phyloP scores from a whole-genome alignment of 2,797 vertebrate species.

The Pyrocephalus nanus region DNA sequence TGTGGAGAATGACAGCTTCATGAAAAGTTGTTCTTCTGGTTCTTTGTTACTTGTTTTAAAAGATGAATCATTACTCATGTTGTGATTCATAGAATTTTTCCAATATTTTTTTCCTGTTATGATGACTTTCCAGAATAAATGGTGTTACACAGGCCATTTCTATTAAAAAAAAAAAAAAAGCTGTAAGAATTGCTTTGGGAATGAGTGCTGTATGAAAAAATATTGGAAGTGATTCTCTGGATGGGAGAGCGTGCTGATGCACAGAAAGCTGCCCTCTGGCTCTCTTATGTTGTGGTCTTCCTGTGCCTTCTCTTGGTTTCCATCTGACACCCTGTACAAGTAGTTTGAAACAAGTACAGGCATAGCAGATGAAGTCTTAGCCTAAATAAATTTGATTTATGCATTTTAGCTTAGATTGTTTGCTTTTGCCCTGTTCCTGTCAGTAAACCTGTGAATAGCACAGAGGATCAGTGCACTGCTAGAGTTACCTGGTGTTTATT shows the following conservation, averaged over 20 bases:
- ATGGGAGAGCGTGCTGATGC: neutral
- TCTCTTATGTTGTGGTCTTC: neutral
- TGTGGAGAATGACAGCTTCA: neutral
- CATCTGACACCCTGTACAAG: neutral
- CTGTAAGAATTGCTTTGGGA: neutral
- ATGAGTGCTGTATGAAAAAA: neutral
- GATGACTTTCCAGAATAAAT: neutral
- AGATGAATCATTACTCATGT: neutral
- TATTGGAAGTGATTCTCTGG: neutral
- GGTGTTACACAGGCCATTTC: neutral
- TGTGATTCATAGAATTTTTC: neutral
- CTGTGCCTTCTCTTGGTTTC: neutral
- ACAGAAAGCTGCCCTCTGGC: neutral
- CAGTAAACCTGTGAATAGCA: neutral
- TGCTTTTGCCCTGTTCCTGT: neutral
- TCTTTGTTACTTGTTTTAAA: neutral
- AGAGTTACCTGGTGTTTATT: neutral
- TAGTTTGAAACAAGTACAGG: neutral
- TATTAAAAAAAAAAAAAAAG: neutral
- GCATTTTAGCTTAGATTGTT: neutral
- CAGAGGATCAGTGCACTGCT: neutral
- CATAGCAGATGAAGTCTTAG: neutral
- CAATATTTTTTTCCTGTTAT: neutral
- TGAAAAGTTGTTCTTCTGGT: neutral
- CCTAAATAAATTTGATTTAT: neutral